Conservation (phyloP, 2,797 vertebrate genomes). For the Tapirus indicus region DNA sequence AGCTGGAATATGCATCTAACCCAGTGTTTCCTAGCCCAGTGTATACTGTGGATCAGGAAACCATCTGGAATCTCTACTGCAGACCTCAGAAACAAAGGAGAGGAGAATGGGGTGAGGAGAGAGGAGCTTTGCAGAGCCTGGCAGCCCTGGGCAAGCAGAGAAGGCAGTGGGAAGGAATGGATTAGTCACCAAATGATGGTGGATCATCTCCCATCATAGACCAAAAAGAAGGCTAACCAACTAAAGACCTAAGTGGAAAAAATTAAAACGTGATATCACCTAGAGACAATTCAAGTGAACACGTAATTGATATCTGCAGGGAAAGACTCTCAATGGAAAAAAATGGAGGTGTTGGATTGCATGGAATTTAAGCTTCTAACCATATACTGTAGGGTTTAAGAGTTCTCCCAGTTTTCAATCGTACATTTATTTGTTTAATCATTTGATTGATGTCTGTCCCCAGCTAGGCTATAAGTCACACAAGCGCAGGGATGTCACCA, state of each 20-base stretch:
- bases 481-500: background rate
- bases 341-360: background rate
- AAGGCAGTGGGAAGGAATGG: background rate
- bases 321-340: background rate
- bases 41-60: background rate
- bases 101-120: background rate
- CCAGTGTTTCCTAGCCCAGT: background rate
- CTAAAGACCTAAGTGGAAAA: background rate
- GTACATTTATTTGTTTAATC: background rate
- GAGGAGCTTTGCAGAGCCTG: background rate
- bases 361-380: background rate
- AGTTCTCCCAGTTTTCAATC: background rate
- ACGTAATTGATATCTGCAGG: background rate
- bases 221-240: slow-evolving; percentile 1
- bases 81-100: background rate
- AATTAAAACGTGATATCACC: background rate
- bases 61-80: background rate
- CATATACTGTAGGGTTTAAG: background rate
- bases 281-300: background rate
- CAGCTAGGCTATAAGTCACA: background rate
- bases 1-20: background rate
- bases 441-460: background rate
- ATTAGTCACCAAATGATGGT: background rate
- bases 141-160: background rate
- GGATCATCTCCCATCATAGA: background rate